Conservation (phyloP, 2,888 invertebrate genomes). For the Capitulum mitella region DNA sequence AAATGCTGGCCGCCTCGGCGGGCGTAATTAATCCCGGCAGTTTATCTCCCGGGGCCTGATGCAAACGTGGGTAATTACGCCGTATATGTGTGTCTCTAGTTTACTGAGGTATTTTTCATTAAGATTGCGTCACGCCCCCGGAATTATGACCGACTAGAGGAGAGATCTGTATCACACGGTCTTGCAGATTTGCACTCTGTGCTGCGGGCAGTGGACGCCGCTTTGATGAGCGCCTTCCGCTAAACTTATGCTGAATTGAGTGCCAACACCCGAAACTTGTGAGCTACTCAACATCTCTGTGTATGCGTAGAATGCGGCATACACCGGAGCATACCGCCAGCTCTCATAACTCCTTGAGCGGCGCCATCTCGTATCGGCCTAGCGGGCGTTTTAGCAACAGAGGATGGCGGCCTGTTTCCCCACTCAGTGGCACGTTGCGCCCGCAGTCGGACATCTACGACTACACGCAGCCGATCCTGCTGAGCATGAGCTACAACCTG, state of each 20-base stretch:
- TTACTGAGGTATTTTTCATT: not conserved
- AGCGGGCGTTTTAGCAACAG: no score
- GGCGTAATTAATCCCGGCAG: not conserved
- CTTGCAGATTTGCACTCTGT: not conserved
- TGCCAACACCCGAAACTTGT: no score
- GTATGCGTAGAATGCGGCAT: no score
- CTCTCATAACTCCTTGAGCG: no score
- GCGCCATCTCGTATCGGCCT: no score
- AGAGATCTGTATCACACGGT: not conserved
- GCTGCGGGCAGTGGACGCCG: no score
- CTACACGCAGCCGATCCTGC: slow-evolving; percentile 14
- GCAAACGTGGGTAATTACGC: not conserved
- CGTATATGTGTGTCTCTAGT: not conserved
- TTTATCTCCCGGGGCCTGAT: not conserved
- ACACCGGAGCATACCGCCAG: no score
- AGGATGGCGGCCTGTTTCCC: no score
- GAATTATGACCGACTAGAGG: not conserved
- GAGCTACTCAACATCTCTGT: no score
- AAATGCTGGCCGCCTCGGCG: no score
- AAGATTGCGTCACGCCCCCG: not conserved
- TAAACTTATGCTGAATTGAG: no score
- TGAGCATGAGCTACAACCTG: slow-evolving; percentile 22
- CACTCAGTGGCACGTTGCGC: not conserved
- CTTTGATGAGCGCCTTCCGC: no score
- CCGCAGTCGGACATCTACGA: slow-evolving; percentile 5